phyloP scores from a whole-genome alignment of 2,888 invertebrate species.

The Agonopterix heracliana region DNA sequence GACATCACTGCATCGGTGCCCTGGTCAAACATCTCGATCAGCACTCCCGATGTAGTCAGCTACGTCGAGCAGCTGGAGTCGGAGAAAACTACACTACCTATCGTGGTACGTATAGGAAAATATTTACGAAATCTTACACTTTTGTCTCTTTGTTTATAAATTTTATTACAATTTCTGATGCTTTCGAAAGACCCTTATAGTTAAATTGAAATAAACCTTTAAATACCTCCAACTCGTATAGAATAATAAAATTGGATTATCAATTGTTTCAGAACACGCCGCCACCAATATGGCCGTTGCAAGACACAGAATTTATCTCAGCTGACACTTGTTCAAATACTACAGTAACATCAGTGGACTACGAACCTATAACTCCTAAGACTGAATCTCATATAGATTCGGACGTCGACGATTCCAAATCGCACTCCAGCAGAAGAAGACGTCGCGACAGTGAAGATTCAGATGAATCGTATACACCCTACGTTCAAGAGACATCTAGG shows the following conservation, averaged over 20 bases:
- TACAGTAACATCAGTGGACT: slow-evolving; percentile 41
- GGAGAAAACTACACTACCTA: slow-evolving; percentile 41
- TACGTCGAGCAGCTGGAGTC: slow-evolving; percentile 65
- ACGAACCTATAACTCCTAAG: slow-evolving; percentile 59
- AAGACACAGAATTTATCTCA: slow-evolving; percentile 17
- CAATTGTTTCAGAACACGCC: too few species aligned
- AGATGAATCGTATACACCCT: slow-evolving; percentile 62
- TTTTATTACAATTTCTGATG: not conserved
- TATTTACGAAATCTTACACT: not conserved
- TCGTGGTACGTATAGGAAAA: slow-evolving; percentile 36
- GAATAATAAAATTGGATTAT: too few species aligned
- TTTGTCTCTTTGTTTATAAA: not conserved
- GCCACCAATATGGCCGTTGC: slow-evolving; percentile 23
- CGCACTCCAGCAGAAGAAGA: slow-evolving; percentile 36
- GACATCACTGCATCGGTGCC: slow-evolving; percentile 42
- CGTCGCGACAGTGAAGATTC: slow-evolving; percentile 60
- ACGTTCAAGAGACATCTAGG: slow-evolving; percentile 40
- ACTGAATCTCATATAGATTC: slow-evolving; percentile 61
- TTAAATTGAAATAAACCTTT: not conserved
- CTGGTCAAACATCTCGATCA: slow-evolving; percentile 47
- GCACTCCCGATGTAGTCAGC: slow-evolving; percentile 65
- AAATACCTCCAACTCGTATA: not conserved
- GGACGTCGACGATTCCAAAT: slow-evolving; percentile 49
- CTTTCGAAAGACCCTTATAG: too few species aligned
- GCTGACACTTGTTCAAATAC: slow-evolving; percentile 26